A percentile compares a stretch with the other conserved stretches of the same genome.
Conservation (phyloP, 2,113 vertebrate species). For the Carassius auratus region DNA sequence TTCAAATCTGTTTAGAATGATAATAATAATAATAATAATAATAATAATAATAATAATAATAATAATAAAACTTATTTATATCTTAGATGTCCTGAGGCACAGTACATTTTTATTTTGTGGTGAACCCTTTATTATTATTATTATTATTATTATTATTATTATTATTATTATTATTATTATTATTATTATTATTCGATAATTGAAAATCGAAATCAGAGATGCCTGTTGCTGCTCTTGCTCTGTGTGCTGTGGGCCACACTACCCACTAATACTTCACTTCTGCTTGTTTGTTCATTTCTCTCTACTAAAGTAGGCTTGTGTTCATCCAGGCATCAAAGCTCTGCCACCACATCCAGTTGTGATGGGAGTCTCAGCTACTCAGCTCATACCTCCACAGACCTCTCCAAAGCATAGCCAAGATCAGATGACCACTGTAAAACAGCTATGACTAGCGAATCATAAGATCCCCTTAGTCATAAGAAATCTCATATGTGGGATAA, state of each 20-base stretch:
- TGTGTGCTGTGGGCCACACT: neutral
- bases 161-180: too few species aligned
- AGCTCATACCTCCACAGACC: conserved; percentile 10
- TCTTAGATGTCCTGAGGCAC: too few species aligned
- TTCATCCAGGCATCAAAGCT: conserved; percentile 44
- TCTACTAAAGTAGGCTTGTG: conserved; percentile 4
- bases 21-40: too few species aligned
- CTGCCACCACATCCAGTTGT: conserved; percentile 15
- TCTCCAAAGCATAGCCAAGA: neutral
- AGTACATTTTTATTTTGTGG: too few species aligned
- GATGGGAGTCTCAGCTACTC: conserved; percentile 19
- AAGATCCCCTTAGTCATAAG: neutral
- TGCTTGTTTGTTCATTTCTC: conserved; percentile 37
- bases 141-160: too few species aligned
- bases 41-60: too few species aligned
- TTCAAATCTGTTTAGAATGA: too few species aligned
- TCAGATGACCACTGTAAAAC: conserved; percentile 37
- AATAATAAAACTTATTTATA: too few species aligned
- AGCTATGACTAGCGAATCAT: neutral
- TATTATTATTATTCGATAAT: too few species aligned
- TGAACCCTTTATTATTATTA: too few species aligned
- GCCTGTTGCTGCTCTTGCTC: neutral
- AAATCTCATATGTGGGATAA: neutral
- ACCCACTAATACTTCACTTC: neutral
- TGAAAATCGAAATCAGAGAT: neutral